These are phyloP conservation scores for Papilio polyxenes DNA, from an alignment of 1,140 invertebrate species.

Conservation along the genomic window DNA sequence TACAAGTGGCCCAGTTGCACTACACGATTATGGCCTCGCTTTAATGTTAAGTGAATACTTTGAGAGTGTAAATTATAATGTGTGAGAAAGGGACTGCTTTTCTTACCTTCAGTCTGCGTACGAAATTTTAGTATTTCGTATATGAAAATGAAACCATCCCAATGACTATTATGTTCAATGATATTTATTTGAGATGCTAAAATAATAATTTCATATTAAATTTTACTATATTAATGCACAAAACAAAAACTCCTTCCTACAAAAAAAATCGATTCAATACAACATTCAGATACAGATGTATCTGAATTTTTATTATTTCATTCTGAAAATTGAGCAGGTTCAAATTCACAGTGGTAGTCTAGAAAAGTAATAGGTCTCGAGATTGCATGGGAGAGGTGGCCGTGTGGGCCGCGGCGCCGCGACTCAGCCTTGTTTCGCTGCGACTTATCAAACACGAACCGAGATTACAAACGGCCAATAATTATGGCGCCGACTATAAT, in stretches of 20 bases:
- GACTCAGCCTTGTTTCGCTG: constrained; percentile 62
- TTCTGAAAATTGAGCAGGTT: not conserved
- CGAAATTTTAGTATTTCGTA: not conserved
- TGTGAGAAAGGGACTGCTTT: constrained; percentile 9
- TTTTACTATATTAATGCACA: too few species aligned
- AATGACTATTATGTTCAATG: too few species aligned
- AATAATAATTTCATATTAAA: too few species aligned
- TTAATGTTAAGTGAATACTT: constrained; percentile 18
- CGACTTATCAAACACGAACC: constrained; percentile 60
- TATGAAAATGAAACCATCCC: too few species aligned
- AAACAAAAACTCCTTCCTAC: too few species aligned
- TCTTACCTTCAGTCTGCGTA: not conserved
- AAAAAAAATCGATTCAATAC: too few species aligned
- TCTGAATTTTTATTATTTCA: not conserved
- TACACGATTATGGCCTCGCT: constrained; percentile 18
- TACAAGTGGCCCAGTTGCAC: constrained; percentile 24
- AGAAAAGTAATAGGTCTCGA: constrained; percentile 60
- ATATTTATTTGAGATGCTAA: too few species aligned
- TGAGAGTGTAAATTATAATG: constrained; percentile 39
- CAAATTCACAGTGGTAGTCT: constrained; percentile 47
- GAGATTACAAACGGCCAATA: constrained; percentile 65
- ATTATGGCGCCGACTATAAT: constrained; percentile 55
- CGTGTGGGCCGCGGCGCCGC: constrained; percentile 75
- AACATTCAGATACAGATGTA: too few species aligned
- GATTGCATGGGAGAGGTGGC: constrained; percentile 59